phyloP scores from a whole-genome alignment of 2,797 vertebrate species.

The Gadopsis bispinosus region DNA sequence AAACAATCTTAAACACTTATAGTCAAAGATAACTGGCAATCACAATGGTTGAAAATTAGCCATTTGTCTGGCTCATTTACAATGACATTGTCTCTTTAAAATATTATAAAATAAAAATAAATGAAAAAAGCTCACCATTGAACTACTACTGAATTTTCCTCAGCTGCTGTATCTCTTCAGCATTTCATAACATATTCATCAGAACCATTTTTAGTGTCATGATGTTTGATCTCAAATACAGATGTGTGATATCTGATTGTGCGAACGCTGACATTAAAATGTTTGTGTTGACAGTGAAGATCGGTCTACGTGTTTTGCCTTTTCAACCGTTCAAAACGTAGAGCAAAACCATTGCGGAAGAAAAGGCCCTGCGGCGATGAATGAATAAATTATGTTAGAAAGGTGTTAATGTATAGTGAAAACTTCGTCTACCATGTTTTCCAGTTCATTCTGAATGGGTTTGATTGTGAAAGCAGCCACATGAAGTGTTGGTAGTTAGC shows the following conservation, averaged over 20 bases:
- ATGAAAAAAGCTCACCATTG: background rate
- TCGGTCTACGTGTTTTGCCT: background rate
- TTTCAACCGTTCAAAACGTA: background rate
- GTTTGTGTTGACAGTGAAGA: constrained; percentile 8
- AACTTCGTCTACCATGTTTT: background rate
- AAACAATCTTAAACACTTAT: background rate
- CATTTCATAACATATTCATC: background rate
- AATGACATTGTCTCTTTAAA: background rate
- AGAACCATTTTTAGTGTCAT: background rate
- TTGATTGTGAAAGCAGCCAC: background rate
- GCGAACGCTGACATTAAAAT: background rate
- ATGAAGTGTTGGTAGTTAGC: background rate
- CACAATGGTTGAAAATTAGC: background rate
- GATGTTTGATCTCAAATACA: background rate
- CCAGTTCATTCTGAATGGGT: background rate
- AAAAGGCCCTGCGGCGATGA: background rate
- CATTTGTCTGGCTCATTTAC: background rate
- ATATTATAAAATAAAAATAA: background rate
- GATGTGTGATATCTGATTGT: background rate
- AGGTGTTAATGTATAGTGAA: background rate
- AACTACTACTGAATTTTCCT: background rate
- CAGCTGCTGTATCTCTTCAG: background rate
- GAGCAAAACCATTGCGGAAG: constrained; percentile 1
- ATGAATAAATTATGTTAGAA: background rate
- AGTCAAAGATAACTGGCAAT: background rate